A percentile compares a stretch with the other conserved stretches of the same genome.
phyloP scores from a whole-genome alignment of 1,140 invertebrate species.

The Paracyclopina nana region DNA sequence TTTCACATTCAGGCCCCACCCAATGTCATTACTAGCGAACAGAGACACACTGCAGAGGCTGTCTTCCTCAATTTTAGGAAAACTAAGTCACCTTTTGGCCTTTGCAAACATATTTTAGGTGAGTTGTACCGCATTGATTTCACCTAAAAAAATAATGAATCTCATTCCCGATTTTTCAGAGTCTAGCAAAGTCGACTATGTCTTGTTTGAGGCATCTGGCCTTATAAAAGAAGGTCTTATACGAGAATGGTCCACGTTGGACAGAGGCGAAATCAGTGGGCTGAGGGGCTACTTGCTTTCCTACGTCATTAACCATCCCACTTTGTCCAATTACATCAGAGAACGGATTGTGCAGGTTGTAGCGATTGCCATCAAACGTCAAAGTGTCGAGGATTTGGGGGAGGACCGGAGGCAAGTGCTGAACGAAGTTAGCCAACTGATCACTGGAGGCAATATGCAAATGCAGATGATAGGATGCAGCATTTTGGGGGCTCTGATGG shows the following conservation, averaged over 20 bases:
- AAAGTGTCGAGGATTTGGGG: slow-evolving; percentile 46
- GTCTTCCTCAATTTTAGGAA: slow-evolving; percentile 60
- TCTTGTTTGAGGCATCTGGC: slow-evolving; percentile 62
- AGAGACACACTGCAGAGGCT: slow-evolving; percentile 51
- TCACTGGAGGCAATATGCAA: slow-evolving; percentile 38
- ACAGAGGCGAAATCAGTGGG: slow-evolving; percentile 41
- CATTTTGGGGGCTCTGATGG: slow-evolving; percentile 54
- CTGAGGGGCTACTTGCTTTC: slow-evolving; percentile 55
- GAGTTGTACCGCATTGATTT: slow-evolving; percentile 16
- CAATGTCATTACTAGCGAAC: slow-evolving; percentile 48
- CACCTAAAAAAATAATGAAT: slow-evolving; percentile 13
- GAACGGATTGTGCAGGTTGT: slow-evolving; percentile 33
- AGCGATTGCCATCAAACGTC: slow-evolving; percentile 65
- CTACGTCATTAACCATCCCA: slow-evolving; percentile 45
- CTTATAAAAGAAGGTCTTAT: slow-evolving; percentile 62
- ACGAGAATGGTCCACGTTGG: slow-evolving; percentile 52
- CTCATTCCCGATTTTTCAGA: slow-evolving; percentile 28
- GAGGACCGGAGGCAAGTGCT: slow-evolving; percentile 44
- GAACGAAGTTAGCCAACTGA: slow-evolving; percentile 46
- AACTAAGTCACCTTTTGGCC: slow-evolving; percentile 52
- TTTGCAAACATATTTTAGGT: slow-evolving; percentile 56
- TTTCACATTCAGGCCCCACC: slow-evolving; percentile 48
- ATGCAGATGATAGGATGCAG: slow-evolving; percentile 46
- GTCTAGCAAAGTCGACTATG: slow-evolving; percentile 51
- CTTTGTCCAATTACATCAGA: slow-evolving; percentile 23